Conservation (phyloP, 1,140 invertebrate genomes). For the Meloidogyne chitwoodi region DNA sequence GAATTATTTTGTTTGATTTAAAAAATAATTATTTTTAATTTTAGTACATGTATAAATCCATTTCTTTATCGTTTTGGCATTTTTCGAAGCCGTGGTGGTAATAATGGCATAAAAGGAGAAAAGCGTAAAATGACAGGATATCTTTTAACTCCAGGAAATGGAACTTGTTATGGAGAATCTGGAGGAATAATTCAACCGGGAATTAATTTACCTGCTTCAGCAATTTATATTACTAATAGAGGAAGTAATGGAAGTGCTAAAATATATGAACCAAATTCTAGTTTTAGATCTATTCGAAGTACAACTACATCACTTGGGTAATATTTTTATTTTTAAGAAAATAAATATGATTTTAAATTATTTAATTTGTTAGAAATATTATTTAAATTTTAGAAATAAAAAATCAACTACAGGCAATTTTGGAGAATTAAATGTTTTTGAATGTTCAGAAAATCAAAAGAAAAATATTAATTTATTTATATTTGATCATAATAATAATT, state of each 20-base stretch:
- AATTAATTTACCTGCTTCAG: background rate
- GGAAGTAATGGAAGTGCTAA: background rate
- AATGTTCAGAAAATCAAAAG: background rate
- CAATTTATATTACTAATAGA: background rate
- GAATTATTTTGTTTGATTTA: background rate
- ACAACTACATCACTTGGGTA: background rate
- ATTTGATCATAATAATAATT: background rate
- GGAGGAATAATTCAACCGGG: background rate
- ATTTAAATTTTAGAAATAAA: background rate
- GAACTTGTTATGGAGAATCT: background rate
- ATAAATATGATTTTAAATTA: no score
- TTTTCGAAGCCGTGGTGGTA: constrained; percentile 25
- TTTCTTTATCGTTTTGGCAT: constrained; percentile 50
- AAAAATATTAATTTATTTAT: background rate
- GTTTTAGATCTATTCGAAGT: background rate
- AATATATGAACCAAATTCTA: background rate
- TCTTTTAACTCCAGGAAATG: background rate
- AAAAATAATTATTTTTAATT: constrained; percentile 13
- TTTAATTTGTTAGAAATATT: no score
- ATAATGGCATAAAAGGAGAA: background rate
- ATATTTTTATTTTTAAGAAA: no score
- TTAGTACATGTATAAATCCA: constrained; percentile 53
- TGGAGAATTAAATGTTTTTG: background rate
- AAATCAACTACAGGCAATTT: background rate
- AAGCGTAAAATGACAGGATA: background rate